Conservation (phyloP, 1,140 invertebrate genomes). For the Drosophila lini region DNA sequence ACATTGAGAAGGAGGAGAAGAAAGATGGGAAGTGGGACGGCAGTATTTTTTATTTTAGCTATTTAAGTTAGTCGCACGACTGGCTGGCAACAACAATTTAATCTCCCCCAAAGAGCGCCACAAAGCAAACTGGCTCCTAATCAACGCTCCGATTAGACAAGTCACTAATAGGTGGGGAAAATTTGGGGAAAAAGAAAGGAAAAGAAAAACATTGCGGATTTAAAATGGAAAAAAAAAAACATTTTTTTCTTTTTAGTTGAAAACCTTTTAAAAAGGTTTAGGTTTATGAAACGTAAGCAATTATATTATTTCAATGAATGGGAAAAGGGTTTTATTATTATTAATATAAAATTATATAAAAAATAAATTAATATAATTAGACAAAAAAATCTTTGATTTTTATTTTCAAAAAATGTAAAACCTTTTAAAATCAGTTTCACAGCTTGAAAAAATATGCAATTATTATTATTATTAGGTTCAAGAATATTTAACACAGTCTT, state of each 20-base stretch:
- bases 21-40: slow-evolving; percentile 13
- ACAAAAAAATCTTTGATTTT: no score
- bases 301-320: no score
- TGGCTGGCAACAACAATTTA: slow-evolving; percentile 38
- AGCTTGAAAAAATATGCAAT: no score
- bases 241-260: background rate
- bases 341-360: no score
- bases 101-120: slow-evolving; percentile 16
- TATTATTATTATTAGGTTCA: no score
- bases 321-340: no score
- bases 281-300: no score
- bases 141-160: slow-evolving; percentile 36
- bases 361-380: no score
- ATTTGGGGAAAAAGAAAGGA: background rate
- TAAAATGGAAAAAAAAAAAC: background rate
- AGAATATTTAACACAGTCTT: background rate
- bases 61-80: slow-evolving; percentile 41
- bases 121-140: slow-evolving; percentile 24
- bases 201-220: background rate
- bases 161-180: slow-evolving; percentile 14
- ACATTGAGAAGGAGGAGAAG: slow-evolving; percentile 30
- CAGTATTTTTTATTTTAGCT: slow-evolving; percentile 4
- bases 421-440: no score
- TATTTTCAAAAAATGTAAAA: no score
- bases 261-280: background rate